Conservation (phyloP, 2,888 invertebrate genomes). For the Aleiodes alternator region DNA sequence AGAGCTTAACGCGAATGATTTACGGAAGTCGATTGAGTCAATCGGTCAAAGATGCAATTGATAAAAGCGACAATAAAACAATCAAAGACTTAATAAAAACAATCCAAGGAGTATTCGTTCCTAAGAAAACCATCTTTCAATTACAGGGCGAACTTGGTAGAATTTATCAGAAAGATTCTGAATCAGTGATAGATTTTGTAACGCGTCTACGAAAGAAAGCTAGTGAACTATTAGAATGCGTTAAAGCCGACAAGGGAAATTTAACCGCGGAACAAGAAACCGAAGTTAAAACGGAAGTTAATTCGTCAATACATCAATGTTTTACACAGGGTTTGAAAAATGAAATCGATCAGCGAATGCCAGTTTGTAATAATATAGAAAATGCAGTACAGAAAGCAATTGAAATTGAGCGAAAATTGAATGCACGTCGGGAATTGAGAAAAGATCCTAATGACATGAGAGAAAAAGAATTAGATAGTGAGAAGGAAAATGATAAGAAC, state of each 20-base stretch:
- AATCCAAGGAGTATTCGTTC: no score
- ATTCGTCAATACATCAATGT: not conserved
- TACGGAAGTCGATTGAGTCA: no score
- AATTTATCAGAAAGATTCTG: no score
- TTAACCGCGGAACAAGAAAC: not conserved
- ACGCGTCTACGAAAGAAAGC: conserved; percentile 17
- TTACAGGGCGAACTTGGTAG: no score
- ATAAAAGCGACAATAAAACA: no score
- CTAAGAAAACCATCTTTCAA: no score
- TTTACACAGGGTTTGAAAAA: conserved; percentile 7
- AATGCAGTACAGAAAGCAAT: conserved; percentile 21
- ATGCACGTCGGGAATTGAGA: not conserved
- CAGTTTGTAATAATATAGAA: not conserved
- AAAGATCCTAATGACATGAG: not conserved
- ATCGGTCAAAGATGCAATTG: no score
- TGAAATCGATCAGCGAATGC: conserved; percentile 40
- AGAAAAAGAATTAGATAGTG: not conserved
- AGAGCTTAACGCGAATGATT: no score
- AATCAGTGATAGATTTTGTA: not conserved
- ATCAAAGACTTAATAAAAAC: no score
- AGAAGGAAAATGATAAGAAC: not conserved
- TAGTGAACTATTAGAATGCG: conserved; percentile 24
- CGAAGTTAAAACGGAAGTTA: not conserved
- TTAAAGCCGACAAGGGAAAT: not conserved
- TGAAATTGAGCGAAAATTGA: conserved; percentile 27